Evolutionary conservation across 1,140 invertebrate species (phyloP).

Genomic region (Bathynomus jamesi): DNA sequence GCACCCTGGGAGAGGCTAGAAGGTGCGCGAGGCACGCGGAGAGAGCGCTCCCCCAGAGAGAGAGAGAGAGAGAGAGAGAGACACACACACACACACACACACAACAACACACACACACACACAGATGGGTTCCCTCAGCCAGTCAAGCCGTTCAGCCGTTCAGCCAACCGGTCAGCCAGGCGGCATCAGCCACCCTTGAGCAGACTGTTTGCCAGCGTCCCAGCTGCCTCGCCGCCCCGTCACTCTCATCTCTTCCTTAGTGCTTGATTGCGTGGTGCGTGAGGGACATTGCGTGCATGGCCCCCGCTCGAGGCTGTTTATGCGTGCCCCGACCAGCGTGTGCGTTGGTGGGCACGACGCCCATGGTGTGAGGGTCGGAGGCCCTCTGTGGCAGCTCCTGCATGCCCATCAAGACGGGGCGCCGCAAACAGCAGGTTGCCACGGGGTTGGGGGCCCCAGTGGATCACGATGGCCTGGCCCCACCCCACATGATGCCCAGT

Average conservation of each 20-base stretch:
- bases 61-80: neutral
- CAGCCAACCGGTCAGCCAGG: neutral
- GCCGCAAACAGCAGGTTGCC: slow-evolving; percentile 36
- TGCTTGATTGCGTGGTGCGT: neutral
- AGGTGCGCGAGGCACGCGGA: neutral
- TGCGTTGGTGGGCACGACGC: neutral
- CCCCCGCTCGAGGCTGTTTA: neutral
- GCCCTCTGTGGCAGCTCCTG: slow-evolving; percentile 12
- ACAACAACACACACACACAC: neutral
- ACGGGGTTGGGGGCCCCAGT: slow-evolving; percentile 37
- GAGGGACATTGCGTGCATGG: neutral
- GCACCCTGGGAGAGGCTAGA: neutral
- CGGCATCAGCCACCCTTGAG: neutral
- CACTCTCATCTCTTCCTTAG: neutral
- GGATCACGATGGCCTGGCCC: slow-evolving; percentile 38
- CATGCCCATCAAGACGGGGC: slow-evolving; percentile 38
- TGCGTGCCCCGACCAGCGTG: neutral
- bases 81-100: neutral
- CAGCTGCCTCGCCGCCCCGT: neutral
- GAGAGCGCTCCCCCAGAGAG: no score
- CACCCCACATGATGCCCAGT: slow-evolving; percentile 30
- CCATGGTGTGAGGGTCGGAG: neutral
- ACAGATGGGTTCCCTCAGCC: neutral
- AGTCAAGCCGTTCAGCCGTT: no score
- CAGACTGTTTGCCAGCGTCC: neutral